These are phyloP conservation scores for Xenopus borealis DNA, from an alignment of 2,113 vertebrate species.

Conservation along the genomic window DNA sequence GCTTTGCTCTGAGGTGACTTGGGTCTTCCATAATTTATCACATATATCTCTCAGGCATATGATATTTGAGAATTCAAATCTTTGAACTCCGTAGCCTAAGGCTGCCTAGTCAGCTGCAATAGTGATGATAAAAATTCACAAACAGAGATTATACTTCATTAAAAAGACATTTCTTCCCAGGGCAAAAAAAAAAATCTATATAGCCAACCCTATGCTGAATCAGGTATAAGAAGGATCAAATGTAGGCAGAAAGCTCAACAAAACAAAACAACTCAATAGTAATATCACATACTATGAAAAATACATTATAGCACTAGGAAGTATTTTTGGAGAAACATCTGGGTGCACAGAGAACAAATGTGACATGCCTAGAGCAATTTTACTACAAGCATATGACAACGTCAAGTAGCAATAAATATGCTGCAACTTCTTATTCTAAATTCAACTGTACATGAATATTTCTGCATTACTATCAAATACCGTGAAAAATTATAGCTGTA, in stretches of 20 bases:
- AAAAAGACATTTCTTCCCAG: slow-evolving; percentile 15
- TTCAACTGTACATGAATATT: not conserved
- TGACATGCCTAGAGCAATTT: not conserved
- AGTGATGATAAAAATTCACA: slow-evolving; percentile 21
- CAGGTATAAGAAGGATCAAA: slow-evolving; percentile 12
- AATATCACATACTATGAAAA: not conserved
- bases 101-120: slow-evolving; percentile 1
- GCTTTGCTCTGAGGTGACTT: not conserved
- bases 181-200: slow-evolving; percentile 11
- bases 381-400: not conserved
- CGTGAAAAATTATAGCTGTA: not conserved
- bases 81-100: not conserved
- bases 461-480: not conserved
- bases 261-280: not conserved
- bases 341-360: not conserved
- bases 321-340: not conserved
- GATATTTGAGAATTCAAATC: not conserved
- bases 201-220: slow-evolving; percentile 30
- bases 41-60: not conserved
- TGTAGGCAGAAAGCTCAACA: not conserved
- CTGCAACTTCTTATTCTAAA: not conserved
- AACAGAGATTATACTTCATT: not conserved
- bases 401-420: not conserved
- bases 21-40: not conserved
- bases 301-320: not conserved